Conservation (phyloP, 2,888 invertebrate species). For the Andricus curvator region DNA sequence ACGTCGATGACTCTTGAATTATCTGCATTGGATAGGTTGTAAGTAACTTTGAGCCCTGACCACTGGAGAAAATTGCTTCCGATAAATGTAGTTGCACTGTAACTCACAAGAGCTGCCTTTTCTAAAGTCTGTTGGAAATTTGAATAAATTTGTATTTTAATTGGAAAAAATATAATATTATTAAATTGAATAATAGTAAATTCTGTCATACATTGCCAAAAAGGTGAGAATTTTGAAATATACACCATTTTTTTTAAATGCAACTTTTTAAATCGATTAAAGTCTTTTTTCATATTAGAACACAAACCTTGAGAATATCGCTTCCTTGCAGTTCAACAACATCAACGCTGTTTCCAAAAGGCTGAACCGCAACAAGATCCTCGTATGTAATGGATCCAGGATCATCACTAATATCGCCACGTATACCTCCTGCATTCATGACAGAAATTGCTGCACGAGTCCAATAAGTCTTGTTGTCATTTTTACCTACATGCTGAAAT, state of each 20-base stretch:
- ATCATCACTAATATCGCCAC: conserved; percentile 84
- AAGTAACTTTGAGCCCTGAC: conserved; percentile 68
- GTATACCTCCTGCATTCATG: conserved; percentile 85
- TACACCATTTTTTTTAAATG: too few species aligned
- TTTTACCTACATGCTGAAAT: conserved; percentile 79
- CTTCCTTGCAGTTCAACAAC: conserved; percentile 85
- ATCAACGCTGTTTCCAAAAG: conserved; percentile 89
- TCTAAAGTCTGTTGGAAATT: neutral
- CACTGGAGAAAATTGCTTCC: conserved; percentile 52
- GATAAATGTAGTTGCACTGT: neutral
- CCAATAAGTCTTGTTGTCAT: conserved; percentile 80
- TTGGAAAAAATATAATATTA: neutral
- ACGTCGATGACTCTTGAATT: conserved; percentile 57
- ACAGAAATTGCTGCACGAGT: conserved; percentile 85
- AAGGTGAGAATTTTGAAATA: too few species aligned
- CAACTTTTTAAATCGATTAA: too few species aligned
- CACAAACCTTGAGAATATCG: conserved; percentile 78
- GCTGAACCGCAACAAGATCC: conserved; percentile 85
- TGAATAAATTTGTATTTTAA: too few species aligned
- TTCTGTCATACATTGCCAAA: too few species aligned
- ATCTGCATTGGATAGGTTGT: conserved; percentile 55
- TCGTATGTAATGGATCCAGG: conserved; percentile 82
- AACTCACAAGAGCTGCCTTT: neutral
- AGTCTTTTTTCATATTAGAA: too few species aligned
- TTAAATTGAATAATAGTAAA: neutral